These are phyloP conservation scores for Hypotaenidia philippensis DNA, from an alignment of 2,797 vertebrate species.

Conservation along the genomic window DNA sequence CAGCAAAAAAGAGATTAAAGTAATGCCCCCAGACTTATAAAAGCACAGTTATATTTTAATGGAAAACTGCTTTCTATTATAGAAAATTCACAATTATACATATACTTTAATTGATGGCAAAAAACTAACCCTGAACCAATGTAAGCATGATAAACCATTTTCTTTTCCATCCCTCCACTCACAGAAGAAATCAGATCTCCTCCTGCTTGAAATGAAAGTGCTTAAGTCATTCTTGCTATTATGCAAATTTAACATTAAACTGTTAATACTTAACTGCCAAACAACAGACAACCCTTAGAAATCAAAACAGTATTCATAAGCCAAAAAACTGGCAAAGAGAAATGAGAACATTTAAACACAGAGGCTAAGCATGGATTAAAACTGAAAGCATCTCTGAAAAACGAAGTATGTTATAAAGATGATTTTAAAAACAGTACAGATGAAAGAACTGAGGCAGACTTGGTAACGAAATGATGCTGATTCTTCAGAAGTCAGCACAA, in stretches of 20 bases:
- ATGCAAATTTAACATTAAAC: conserved; percentile 37
- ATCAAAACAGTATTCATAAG: neutral
- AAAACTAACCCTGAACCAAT: neutral
- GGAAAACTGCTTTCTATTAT: neutral
- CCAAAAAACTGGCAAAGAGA: neutral
- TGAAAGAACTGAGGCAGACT: neutral
- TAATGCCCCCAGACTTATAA: neutral
- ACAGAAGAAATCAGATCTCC: neutral
- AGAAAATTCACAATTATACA: neutral
- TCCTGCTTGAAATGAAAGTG: neutral
- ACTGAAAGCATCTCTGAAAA: neutral
- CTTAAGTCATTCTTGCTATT: neutral
- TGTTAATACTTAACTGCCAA: conserved; percentile 26
- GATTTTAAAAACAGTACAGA: neutral
- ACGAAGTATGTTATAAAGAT: neutral
- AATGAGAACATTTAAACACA: neutral
- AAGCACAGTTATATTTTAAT: neutral
- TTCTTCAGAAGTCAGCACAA: neutral
- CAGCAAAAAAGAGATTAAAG: neutral
- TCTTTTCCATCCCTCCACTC: neutral
- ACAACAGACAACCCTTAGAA: conserved; percentile 8
- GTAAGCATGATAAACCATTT: neutral
- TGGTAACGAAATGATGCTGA: neutral
- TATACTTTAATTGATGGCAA: neutral
- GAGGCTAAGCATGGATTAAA: neutral